Conservation (phyloP, 2,113 vertebrate species). For the Calyptomena viridis region DNA sequence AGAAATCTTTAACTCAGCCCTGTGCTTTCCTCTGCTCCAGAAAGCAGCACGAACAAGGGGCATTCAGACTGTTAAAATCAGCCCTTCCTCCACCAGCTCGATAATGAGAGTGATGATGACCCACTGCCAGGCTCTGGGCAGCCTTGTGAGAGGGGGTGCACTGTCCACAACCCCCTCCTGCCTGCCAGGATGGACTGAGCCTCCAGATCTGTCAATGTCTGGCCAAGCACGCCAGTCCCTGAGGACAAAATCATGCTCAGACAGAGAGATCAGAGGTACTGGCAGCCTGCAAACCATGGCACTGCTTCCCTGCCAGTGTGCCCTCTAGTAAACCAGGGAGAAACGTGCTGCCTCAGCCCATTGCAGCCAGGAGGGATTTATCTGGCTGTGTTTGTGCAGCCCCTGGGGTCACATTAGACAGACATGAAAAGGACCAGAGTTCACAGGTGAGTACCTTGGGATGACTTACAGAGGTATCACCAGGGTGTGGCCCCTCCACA, state of each 20-base stretch:
- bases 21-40: neutral
- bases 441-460: accelerated
- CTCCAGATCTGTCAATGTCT: neutral
- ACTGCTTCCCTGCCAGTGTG: neutral
- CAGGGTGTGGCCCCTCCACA: neutral
- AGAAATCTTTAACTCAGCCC: neutral
- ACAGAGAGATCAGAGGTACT: neutral
- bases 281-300: neutral
- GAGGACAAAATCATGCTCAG: neutral
- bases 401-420: neutral
- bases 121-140: accelerated
- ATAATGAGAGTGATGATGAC: accelerated
- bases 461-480: neutral
- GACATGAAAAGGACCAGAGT: neutral
- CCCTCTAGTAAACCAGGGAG: neutral
- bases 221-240: neutral
- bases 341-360: neutral
- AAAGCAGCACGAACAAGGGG: neutral
- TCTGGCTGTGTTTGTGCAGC: neutral
- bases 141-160: neutral
- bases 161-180: too few relatives aligned
- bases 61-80: neutral
- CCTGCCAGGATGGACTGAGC: neutral
- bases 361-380: neutral
- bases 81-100: neutral